Evolutionary conservation across 2,888 invertebrate genomes (phyloP).

Genomic region (Linnaemya tessellans): DNA sequence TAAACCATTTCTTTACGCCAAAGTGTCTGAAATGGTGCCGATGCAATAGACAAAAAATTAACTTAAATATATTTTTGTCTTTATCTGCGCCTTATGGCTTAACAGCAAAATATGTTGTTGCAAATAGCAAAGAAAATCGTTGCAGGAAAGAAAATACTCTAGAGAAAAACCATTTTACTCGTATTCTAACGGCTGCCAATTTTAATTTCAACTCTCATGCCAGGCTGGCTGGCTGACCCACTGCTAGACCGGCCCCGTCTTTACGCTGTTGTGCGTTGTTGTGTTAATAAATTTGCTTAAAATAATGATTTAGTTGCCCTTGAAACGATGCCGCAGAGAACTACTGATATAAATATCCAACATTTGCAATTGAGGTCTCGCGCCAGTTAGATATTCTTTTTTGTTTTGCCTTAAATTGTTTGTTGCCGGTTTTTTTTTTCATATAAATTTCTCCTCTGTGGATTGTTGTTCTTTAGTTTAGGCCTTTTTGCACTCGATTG

Average conservation of each 20-base stretch:
- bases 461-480: slow-evolving; percentile 24
- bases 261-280: neutral
- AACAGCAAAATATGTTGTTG: neutral
- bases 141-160: neutral
- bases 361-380: slow-evolving; percentile 49
- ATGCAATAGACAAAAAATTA: no score
- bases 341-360: slow-evolving; percentile 17
- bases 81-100: neutral
- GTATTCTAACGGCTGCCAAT: neutral
- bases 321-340: slow-evolving; percentile 29
- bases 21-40: no score
- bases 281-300: neutral
- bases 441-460: slow-evolving; percentile 14
- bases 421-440: neutral
- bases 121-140: neutral
- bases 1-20: no score
- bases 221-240: neutral
- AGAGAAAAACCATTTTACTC: neutral
- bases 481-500: slow-evolving; percentile 2
- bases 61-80: no score
- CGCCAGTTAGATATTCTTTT: slow-evolving; percentile 36
- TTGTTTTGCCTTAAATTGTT: slow-evolving; percentile 1
- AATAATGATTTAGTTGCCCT: neutral
- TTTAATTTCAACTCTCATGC: neutral
- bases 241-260: neutral